These are phyloP conservation scores for Nansenia antarctica DNA, from an alignment of 2,113 vertebrate species.

Conservation along the genomic window DNA sequence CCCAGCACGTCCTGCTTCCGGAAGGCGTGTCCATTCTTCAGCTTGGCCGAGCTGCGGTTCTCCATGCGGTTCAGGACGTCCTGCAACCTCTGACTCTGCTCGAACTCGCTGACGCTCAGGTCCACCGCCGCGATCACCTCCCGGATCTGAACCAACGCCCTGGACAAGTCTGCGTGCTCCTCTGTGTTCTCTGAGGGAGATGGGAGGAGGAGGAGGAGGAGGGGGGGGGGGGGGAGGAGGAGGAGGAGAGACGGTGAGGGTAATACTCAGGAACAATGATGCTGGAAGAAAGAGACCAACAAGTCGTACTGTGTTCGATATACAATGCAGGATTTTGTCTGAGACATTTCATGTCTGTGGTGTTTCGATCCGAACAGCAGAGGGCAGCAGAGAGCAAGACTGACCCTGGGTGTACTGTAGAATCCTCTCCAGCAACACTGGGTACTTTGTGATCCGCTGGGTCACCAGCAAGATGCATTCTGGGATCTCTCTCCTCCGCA, in stretches of 20 bases:
- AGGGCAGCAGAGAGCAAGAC: constrained; percentile 40
- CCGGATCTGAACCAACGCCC: constrained; percentile 84
- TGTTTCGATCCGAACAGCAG: constrained; percentile 40
- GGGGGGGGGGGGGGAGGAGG: not conserved
- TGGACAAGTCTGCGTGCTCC: constrained; percentile 84
- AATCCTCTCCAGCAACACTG: constrained; percentile 93
- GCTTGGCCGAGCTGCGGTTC: constrained; percentile 87
- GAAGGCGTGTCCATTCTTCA: constrained; percentile 88
- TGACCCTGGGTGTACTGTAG: constrained; percentile 89
- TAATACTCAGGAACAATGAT: not conserved
- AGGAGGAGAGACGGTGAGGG: not conserved
- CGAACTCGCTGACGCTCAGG: constrained; percentile 86
- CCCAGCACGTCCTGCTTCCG: constrained; percentile 88
- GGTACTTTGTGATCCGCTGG: constrained; percentile 96
- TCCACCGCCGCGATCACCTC: constrained; percentile 89
- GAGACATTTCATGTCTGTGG: not conserved
- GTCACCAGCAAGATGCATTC: constrained; percentile 96
- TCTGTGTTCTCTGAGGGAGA: constrained; percentile 79
- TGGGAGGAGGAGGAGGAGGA: not conserved
- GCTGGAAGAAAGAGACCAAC: not conserved
- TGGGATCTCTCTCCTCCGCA: constrained; percentile 90
- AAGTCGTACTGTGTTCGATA: not conserved
- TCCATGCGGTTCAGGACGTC: constrained; percentile 91
- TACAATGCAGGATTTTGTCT: not conserved
- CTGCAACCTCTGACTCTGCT: constrained; percentile 85